These are phyloP conservation scores for Drosophila ustulata DNA, from an alignment of 2,888 invertebrate species.

Conservation along the genomic window DNA sequence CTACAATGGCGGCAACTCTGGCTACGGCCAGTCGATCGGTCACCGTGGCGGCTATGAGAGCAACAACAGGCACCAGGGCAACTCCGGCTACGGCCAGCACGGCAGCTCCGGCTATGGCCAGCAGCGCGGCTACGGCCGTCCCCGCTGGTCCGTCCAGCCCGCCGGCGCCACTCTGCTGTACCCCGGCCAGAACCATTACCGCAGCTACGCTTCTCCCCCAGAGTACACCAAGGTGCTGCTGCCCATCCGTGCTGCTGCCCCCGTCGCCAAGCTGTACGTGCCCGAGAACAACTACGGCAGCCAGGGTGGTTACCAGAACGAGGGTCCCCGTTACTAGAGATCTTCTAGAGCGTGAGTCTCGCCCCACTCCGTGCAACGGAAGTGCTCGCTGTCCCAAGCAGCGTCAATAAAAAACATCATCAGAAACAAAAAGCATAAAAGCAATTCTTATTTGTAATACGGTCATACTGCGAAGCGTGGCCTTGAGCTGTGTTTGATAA, in stretches of 20 bases:
- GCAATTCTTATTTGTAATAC: conserved; percentile 8
- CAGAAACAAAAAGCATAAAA: conserved; percentile 3
- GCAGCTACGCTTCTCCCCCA: conserved; percentile 65
- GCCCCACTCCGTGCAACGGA: conserved; percentile 10
- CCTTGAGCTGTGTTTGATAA: conserved; percentile 27
- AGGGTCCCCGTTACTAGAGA: conserved; percentile 42
- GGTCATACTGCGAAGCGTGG: conserved; percentile 7
- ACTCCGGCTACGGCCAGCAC: conserved; percentile 19
- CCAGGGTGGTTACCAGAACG: conserved; percentile 31
- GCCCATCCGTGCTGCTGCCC: conserved; percentile 68
- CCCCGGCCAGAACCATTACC: conserved; percentile 75
- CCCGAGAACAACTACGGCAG: conserved; percentile 63
- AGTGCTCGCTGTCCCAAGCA: conserved; percentile 31
- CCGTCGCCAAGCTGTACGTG: conserved; percentile 78
- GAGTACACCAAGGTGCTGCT: conserved; percentile 74
- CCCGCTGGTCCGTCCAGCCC: conserved; percentile 61
- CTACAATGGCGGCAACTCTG: conserved; percentile 32
- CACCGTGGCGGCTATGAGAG: conserved; percentile 11
- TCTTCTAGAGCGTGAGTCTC: conserved; percentile 6
- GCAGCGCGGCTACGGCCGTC: conserved; percentile 39
- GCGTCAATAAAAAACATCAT: conserved; percentile 36
- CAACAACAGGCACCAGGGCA: conserved; percentile 6
- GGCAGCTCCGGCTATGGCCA: conserved; percentile 23
- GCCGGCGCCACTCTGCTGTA: conserved; percentile 71
- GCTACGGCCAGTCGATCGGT: conserved; percentile 19